Percentiles rank a stretch among this genome's conserved stretches.
phyloP scores from a whole-genome alignment of 2,888 invertebrate genomes.

The Tetragonisca angustula region DNA sequence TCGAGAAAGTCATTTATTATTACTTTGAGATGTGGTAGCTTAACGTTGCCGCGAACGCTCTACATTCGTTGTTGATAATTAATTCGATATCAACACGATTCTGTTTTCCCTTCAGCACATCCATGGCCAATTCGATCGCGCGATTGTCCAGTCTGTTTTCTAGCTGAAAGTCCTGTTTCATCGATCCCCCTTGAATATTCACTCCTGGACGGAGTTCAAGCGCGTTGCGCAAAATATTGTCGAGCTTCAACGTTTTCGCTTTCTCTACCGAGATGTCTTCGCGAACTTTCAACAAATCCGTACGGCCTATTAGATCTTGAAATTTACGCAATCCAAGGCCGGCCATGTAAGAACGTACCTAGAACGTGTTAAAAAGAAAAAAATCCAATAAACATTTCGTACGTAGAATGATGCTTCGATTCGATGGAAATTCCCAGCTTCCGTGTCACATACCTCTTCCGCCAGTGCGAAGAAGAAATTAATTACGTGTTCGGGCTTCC shows the following conservation, averaged over 20 bases:
- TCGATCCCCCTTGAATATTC: constrained; percentile 95
- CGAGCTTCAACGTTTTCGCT: constrained; percentile 93
- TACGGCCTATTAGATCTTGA: constrained; percentile 96
- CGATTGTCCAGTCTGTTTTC: constrained; percentile 93
- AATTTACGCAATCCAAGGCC: constrained; percentile 94
- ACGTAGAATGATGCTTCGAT: background rate
- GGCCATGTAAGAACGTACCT: constrained; percentile 96
- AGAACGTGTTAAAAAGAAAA: constrained; percentile 23
- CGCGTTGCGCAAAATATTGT: constrained; percentile 94
- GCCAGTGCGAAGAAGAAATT: constrained; percentile 99
- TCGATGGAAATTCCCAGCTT: background rate
- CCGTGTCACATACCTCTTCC: constrained; percentile 90
- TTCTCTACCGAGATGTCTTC: constrained; percentile 90
- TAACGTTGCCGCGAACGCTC: constrained; percentile 96
- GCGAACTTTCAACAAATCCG: constrained; percentile 92
- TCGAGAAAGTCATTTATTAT: constrained; percentile 77
- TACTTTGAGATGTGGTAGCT: constrained; percentile 98
- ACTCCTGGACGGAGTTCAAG: constrained; percentile 94
- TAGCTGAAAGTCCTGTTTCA: constrained; percentile 93
- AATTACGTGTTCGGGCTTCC: constrained; percentile 98
- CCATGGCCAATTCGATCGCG: constrained; percentile 89
- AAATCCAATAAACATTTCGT: background rate
- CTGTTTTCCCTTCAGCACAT: constrained; percentile 90
- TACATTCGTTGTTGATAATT: constrained; percentile 94
- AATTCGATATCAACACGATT: constrained; percentile 89